Evolutionary conservation across 2,797 vertebrate species (phyloP).

Genomic region (Bovichtus variegatus): DNA sequence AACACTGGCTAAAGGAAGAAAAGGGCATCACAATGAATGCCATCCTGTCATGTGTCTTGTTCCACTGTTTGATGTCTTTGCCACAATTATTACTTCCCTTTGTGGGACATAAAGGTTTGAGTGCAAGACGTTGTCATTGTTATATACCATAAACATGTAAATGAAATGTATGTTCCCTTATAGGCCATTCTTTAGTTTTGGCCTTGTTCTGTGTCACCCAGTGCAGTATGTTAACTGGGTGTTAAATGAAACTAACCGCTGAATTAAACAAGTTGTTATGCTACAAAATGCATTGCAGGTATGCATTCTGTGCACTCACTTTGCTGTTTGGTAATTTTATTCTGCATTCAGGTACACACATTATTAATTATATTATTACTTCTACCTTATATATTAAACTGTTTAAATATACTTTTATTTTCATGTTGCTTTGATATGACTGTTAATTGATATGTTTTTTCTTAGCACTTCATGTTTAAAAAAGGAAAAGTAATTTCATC

Average conservation of each 20-base stretch:
- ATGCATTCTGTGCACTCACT: slow-evolving; percentile 61
- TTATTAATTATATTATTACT: neutral
- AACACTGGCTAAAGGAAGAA: slow-evolving; percentile 61
- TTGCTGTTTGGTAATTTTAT: slow-evolving; percentile 20
- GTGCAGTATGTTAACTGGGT: slow-evolving; percentile 78
- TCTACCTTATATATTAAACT: slow-evolving; percentile 17
- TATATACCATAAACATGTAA: slow-evolving; percentile 72
- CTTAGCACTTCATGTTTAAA: neutral
- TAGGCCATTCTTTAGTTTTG: slow-evolving; percentile 65
- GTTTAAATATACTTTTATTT: slow-evolving; percentile 11
- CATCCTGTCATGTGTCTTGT: slow-evolving; percentile 67
- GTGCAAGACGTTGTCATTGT: slow-evolving; percentile 77
- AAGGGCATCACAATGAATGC: slow-evolving; percentile 61
- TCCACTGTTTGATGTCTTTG: slow-evolving; percentile 76
- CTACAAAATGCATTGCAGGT: slow-evolving; percentile 65
- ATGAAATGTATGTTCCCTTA: slow-evolving; percentile 72
- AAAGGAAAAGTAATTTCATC: neutral
- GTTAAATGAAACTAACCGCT: slow-evolving; percentile 74
- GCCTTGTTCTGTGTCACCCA: slow-evolving; percentile 74
- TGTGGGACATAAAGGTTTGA: slow-evolving; percentile 70
- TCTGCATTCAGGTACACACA: slow-evolving; percentile 16
- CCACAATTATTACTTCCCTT: slow-evolving; percentile 66
- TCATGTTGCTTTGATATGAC: neutral
- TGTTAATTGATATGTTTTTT: neutral
- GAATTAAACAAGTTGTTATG: slow-evolving; percentile 80